Conservation (phyloP, 2,113 vertebrate species). For the Prinia subflava region DNA sequence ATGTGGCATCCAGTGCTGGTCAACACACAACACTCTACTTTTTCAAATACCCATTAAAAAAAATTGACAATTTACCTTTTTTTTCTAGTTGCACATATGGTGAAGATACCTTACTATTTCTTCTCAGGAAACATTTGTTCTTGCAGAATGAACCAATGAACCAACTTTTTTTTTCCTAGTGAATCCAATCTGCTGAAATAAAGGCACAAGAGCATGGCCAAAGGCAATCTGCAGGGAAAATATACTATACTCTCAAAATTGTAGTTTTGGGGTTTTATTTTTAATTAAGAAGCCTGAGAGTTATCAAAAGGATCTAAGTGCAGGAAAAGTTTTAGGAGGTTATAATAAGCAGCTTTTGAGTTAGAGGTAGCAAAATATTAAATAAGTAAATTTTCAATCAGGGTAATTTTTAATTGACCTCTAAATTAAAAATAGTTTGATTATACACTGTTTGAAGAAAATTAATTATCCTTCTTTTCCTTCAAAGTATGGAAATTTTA, state of each 20-base stretch:
- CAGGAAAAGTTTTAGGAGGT: background rate
- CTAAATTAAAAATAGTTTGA: slow-evolving; percentile 52
- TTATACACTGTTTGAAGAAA: slow-evolving; percentile 59
- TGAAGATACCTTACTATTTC: background rate
- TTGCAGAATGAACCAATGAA: background rate
- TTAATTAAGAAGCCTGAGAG: background rate
- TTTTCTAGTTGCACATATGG: background rate
- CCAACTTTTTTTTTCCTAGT: background rate
- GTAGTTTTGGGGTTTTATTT: background rate
- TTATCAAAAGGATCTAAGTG: slow-evolving; percentile 3
- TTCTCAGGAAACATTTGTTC: background rate
- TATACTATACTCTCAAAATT: background rate
- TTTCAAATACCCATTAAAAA: background rate
- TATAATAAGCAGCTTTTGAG: slow-evolving; percentile 17
- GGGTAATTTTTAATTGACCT: slow-evolving; percentile 45
- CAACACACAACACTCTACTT: background rate
- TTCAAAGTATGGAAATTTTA: slow-evolving; percentile 62
- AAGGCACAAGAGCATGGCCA: background rate
- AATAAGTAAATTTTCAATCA: slow-evolving; percentile 27
- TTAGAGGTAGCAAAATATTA: slow-evolving; percentile 38
- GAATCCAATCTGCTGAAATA: background rate
- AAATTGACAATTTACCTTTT: background rate
- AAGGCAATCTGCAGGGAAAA: background rate
- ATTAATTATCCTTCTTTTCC: slow-evolving; percentile 56
- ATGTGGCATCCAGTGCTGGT: background rate